Base-by-base conservation (phyloP, 2,113 vertebrate genomes). In the Patagioenas fasciata region DNA sequence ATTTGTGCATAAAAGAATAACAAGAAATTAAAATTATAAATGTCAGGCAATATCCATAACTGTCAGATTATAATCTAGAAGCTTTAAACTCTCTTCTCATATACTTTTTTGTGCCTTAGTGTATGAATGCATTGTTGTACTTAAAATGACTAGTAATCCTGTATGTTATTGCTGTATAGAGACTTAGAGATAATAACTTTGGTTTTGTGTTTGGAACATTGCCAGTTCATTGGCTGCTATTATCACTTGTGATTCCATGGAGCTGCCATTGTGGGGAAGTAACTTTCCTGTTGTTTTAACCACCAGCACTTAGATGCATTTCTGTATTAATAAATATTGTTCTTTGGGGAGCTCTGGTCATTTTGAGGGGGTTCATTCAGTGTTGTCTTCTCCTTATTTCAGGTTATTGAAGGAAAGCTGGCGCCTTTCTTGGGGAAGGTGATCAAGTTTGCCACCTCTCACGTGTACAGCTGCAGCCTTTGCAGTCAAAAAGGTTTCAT, bases 401-500 rank as follows among this genome's bases (percentile, higher is more conserved):
- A 99, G 99, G 99, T 99, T 95, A 99, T 99, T 89, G 99, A 99
- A 97, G 99, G 99, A 57, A 99, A 99, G 87, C 97, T 99, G 95
- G 98, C 99, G 80, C 99, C 99, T 60, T 99, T 99, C 96, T 98
- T 99, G 96, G 98, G 99, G 71, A 99, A 99, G 95, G 98, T 99
- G 91, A 99, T 99, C 96, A 99, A 99, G 96, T 99, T 99, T 86
- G 99, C 99, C 96, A 99, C 98, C 81, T 98, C 99, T 21, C 99
- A 99, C 5, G 99, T 99, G 38, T 99, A 99, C 96, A 98, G 98
- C 98, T 99, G 99, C 98, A 99, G 99, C 75, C 98, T 99, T 85
- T 99, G 99, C 96, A 99, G 99, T 93, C 99, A 99, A 97, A 99
- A 99, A 90, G 99, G 99, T 62, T 99, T 99, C 98, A 99, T 99